Evolutionary conservation across 2,888 invertebrate genomes (phyloP), one percentile per base, ranked within the genome.

Genomic region (Parnassius orleans): DNA sequence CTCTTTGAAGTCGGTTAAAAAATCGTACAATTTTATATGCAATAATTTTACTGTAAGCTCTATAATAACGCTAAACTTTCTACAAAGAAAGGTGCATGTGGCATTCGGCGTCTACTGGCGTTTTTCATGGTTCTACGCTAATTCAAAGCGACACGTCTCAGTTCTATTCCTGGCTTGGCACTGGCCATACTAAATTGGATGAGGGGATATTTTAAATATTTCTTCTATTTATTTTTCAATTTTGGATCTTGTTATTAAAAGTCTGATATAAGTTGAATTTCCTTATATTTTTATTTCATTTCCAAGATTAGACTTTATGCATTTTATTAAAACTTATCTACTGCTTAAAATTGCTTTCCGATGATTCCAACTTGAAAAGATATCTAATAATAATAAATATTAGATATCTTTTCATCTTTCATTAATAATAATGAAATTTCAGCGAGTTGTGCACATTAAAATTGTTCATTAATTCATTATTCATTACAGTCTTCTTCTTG

Each of bases 91-190:
- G 10, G 51, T 43, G 65, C 67, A 75, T 73, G 76, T 76, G 78
- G 78, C 80, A 73, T 62, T 65, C 71, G 68, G 68, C 72, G 75
- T 66, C 58, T 72, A 74, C 80, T 74, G 78, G 80, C 81, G 86
- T 88, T 89, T 89, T 90, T 88, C 87, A 80, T 74, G 78, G 77
- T 86, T 86, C 87, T 81, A 86, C 86, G 78, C 84, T 90, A 89
- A 90, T 89, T 88, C 83, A 75, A 87, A 79, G 78, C 79, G 90
- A 90, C 90, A 80, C 84, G 78, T 80, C 81, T 76, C 81, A 75
- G 83, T 84, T 87, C 89, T 90, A 90, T 90, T 90, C 88, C 87
- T 81, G 85, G 84, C 83, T 68, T 71, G 75, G 69, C 73, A 68
- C 68, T 66, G 66, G 60, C 69, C 68, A 66, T 68, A 66, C 64